Conservation (phyloP, 2,113 vertebrate species). For the Pelecanus crispus region DNA sequence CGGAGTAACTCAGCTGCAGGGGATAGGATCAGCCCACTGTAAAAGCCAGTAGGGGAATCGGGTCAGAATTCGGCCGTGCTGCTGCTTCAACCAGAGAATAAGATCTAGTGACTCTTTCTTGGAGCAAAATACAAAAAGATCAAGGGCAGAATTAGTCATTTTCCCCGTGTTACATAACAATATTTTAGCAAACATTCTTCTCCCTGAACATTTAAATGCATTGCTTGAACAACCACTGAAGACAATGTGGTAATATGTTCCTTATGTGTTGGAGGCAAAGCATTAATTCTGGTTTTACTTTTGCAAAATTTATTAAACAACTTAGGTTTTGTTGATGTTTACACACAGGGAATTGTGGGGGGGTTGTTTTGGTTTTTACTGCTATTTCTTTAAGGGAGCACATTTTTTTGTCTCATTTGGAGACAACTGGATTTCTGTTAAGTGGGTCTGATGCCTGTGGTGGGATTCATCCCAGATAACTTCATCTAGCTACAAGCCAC, state of each 20-base stretch:
- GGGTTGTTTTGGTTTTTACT: neutral
- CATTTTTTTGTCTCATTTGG: neutral
- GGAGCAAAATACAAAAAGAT: constrained; percentile 16
- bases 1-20: neutral
- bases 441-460: neutral
- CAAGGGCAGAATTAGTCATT: constrained; percentile 51
- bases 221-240: constrained; percentile 58
- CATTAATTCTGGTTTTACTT: constrained; percentile 42
- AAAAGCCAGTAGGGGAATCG: neutral
- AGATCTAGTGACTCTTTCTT: constrained; percentile 41
- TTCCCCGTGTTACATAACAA: constrained; percentile 52
- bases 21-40: neutral
- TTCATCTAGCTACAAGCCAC: neutral
- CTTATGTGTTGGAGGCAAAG: constrained; percentile 55
- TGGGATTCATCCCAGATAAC: constrained; percentile 7
- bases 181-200: constrained; percentile 60
- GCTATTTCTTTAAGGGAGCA: neutral
- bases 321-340: constrained; percentile 32
- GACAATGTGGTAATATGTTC: constrained; percentile 54
- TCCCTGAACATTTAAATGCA: constrained; percentile 51
- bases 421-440: neutral
- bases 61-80: neutral
- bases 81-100: neutral
- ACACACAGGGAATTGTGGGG: neutral
- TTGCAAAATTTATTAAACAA: constrained; percentile 10